Evolutionary conservation across 2,113 vertebrate genomes (phyloP).

Genomic region (Salvator merianae): DNA sequence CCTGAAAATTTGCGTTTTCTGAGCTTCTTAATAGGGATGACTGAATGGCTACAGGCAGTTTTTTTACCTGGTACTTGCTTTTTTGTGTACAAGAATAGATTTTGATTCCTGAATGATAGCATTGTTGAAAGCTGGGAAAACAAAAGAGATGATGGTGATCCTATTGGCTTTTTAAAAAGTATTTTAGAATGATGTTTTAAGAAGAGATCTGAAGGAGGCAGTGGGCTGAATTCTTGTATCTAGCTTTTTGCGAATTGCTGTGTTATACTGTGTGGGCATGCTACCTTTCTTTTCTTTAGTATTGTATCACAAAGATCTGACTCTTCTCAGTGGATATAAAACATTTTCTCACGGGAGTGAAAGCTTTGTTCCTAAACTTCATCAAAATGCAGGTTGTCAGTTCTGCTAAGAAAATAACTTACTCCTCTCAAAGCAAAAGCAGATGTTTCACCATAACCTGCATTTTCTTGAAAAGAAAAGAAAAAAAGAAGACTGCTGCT

Average conservation of each 20-base stretch:
- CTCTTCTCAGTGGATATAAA: background rate
- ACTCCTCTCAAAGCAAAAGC: background rate
- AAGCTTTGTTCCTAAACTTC: background rate
- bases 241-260: background rate
- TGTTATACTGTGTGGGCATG: background rate
- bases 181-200: background rate
- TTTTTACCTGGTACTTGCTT: background rate
- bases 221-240: background rate
- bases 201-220: background rate
- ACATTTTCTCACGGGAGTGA: background rate
- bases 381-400: background rate
- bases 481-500: background rate
- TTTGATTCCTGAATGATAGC: background rate
- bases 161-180: background rate
- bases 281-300: background rate
- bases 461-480: background rate
- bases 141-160: background rate
- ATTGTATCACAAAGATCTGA: background rate
- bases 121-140: background rate
- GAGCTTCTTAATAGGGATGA: background rate
- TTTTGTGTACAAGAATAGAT: background rate
- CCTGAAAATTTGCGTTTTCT: background rate
- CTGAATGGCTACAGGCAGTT: too few relatives aligned
- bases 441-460: background rate
- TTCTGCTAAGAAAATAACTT: slow-evolving; percentile 9